Conservation (phyloP, 2,797 vertebrate genomes). For the Lacerta viridis region DNA sequence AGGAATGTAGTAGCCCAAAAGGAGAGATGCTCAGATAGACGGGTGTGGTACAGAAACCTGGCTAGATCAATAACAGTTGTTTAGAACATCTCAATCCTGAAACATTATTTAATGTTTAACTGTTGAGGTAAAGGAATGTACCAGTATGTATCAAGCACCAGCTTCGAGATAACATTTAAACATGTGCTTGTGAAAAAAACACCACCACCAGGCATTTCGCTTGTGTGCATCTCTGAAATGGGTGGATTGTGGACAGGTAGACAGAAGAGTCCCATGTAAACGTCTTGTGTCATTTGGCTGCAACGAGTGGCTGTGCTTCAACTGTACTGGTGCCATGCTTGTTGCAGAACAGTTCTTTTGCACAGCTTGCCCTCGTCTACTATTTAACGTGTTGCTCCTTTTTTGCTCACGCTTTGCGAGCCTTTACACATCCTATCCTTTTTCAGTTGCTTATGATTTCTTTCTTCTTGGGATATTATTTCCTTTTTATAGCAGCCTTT, state of each 20-base stretch:
- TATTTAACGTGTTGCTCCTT: constrained; percentile 5
- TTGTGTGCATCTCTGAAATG: not conserved
- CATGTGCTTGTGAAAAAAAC: not conserved
- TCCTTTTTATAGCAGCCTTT: not conserved
- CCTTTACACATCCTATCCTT: not conserved
- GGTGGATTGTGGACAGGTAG: not conserved
- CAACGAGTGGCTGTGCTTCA: not conserved
- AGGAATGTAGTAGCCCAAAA: constrained; percentile 47
- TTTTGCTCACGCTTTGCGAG: not conserved
- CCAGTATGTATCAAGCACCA: not conserved
- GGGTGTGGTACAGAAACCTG: constrained; percentile 50
- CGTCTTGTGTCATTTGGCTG: not conserved
- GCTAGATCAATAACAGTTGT: constrained; percentile 37
- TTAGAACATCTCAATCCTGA: not conserved
- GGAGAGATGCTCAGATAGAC: constrained; percentile 37
- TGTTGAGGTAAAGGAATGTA: not conserved
- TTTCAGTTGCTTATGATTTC: not conserved
- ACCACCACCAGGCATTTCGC: not conserved
- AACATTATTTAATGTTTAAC: not conserved
- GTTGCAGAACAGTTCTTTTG: not conserved
- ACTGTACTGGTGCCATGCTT: not conserved
- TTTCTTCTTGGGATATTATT: not conserved
- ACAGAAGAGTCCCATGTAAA: not conserved
- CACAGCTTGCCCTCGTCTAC: not conserved
- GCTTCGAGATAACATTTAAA: not conserved